phyloP scores from a whole-genome alignment of 2,888 invertebrate species.

The Diadromus collaris region DNA sequence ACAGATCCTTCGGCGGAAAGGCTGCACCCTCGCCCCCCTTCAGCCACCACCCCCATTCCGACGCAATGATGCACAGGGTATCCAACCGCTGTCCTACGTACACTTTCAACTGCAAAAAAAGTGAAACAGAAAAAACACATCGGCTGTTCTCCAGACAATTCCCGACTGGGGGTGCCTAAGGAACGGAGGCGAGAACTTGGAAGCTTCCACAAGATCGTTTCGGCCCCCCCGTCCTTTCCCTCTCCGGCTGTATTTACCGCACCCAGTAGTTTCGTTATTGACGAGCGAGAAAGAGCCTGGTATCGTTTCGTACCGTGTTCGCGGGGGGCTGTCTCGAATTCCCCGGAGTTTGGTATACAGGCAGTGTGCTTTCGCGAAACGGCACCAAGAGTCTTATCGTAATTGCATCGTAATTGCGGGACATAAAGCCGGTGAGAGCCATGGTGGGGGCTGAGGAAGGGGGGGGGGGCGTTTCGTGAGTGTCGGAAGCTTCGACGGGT shows the following conservation, averaged over 20 bases:
- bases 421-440: constrained; percentile 55
- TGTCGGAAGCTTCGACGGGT: constrained; percentile 23
- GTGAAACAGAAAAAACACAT: constrained; percentile 24
- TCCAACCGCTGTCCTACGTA: background rate
- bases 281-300: constrained; percentile 32
- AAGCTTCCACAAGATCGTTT: constrained; percentile 51
- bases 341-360: constrained; percentile 29
- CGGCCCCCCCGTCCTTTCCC: constrained; percentile 37
- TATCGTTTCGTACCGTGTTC: constrained; percentile 4
- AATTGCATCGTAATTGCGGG: constrained; percentile 68
- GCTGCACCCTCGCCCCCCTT: background rate
- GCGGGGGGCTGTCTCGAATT: constrained; percentile 32
- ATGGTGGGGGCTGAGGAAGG: constrained; percentile 11
- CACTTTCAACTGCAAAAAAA: background rate
- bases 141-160: constrained; percentile 22
- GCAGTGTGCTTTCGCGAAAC: constrained; percentile 50
- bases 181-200: constrained; percentile 30
- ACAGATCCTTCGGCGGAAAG: background rate
- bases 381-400: constrained; percentile 63
- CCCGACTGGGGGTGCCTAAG: too few relatives aligned
- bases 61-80: background rate
- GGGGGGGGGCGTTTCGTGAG: background rate
- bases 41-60: background rate
- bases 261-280: constrained; percentile 10
- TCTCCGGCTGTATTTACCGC: constrained; percentile 4